Evolutionary conservation across 2,888 invertebrate species (phyloP).

Genomic region (Hybos culiciformis): DNA sequence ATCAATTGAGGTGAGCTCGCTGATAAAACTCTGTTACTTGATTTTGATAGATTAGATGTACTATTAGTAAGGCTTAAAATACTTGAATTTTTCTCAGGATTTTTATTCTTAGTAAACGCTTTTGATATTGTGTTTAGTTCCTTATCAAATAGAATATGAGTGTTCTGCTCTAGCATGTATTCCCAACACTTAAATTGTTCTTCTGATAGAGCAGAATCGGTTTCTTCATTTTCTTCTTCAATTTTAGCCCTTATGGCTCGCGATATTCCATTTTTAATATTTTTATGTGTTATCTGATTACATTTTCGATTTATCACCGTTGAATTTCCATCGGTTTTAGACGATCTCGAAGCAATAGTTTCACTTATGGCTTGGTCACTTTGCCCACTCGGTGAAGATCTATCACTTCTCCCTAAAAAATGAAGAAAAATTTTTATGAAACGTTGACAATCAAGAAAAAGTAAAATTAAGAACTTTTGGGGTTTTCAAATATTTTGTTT

Average conservation of each 20-base stretch:
- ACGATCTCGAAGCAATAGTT: constrained; percentile 25
- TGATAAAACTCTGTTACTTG: constrained; percentile 42
- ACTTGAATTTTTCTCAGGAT: constrained; percentile 11
- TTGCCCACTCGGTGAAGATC: constrained; percentile 76
- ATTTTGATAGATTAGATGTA: constrained; percentile 22
- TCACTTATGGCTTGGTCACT: constrained; percentile 50
- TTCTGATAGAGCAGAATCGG: constrained; percentile 52
- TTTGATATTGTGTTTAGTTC: constrained; percentile 68
- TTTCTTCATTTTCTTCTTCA: constrained; percentile 44
- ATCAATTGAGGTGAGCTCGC: constrained; percentile 55
- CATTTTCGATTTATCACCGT: constrained; percentile 12
- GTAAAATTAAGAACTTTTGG: too few species aligned
- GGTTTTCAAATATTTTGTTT: too few species aligned
- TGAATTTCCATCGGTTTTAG: constrained; percentile 3
- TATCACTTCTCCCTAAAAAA: constrained; percentile 54
- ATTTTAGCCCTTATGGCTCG: constrained; percentile 47
- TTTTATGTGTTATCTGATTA: background rate
- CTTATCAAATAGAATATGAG: constrained; percentile 75
- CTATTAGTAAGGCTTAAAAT: constrained; percentile 13
- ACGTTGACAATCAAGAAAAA: too few species aligned
- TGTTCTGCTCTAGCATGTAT: constrained; percentile 83
- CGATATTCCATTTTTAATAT: constrained; percentile 41
- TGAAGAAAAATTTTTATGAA: too few species aligned
- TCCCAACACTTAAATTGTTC: constrained; percentile 90
- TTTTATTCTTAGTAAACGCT: constrained; percentile 38